These are phyloP conservation scores for Limnothrissa miodon DNA, from an alignment of 2,113 vertebrate genomes.

Conservation along the genomic window DNA sequence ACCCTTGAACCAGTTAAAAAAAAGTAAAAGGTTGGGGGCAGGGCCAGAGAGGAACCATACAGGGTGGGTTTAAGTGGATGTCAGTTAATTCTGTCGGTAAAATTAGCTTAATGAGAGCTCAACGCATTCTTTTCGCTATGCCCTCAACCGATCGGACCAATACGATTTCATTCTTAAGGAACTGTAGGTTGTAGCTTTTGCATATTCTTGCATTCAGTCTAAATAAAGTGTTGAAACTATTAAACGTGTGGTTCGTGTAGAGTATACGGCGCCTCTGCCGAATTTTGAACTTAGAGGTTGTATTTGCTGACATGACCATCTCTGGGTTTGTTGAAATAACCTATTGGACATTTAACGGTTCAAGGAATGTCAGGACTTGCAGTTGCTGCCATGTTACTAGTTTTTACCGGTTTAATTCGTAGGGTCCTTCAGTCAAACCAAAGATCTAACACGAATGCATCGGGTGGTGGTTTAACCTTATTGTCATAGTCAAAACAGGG, in stretches of 20 bases:
- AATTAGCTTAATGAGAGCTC: neutral
- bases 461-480: neutral
- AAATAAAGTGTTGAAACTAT: neutral
- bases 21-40: constrained; percentile 11
- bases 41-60: neutral
- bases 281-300: constrained; percentile 2
- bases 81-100: neutral
- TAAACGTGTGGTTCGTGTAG: neutral
- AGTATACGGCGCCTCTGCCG: neutral
- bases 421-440: constrained; percentile 26
- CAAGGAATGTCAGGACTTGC: constrained; percentile 69
- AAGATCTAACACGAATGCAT: neutral
- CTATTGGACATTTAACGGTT: constrained; percentile 71
- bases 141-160: neutral
- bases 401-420: constrained; percentile 31
- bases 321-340: constrained; percentile 60
- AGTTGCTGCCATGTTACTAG: constrained; percentile 49
- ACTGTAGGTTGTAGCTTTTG: neutral
- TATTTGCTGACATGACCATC: constrained; percentile 25
- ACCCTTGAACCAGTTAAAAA: constrained; percentile 7
- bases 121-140: neutral
- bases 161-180: neutral
- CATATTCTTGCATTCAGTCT: neutral
- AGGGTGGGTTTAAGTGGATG: neutral
- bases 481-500: neutral